phyloP scores from a whole-genome alignment of 2,797 vertebrate genomes.

The Phrynocephalus guinanensis region DNA sequence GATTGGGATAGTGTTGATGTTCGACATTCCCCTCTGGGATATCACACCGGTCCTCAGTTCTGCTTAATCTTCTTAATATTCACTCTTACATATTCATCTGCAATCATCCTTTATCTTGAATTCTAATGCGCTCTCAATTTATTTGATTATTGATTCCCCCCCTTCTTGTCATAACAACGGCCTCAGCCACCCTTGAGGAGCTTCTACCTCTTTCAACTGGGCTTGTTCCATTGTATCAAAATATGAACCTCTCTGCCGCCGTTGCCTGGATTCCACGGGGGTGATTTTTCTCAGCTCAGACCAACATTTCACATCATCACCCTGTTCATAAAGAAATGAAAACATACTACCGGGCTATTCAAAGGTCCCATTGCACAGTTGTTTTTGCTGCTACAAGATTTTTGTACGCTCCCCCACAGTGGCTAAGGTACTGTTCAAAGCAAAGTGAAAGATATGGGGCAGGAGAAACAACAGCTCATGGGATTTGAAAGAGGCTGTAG shows the following conservation, averaged over 20 bases:
- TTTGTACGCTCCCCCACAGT: not conserved
- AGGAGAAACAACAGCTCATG: constrained; percentile 17
- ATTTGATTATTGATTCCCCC: not conserved
- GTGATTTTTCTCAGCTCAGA: constrained; percentile 63
- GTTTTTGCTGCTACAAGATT: constrained; percentile 38
- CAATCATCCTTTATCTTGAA: constrained; percentile 73
- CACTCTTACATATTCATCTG: constrained; percentile 65
- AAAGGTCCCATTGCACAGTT: constrained; percentile 55
- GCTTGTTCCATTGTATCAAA: constrained; percentile 48
- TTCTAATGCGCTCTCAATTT: constrained; percentile 69
- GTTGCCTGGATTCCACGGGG: constrained; percentile 47
- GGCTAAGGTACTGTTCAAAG: constrained; percentile 36
- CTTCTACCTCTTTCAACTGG: not conserved
- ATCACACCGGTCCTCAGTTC: constrained; percentile 49
- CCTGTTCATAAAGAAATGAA: constrained; percentile 62
- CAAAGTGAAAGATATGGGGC: constrained; percentile 25
- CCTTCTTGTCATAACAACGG: constrained; percentile 20
- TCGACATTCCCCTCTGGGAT: constrained; percentile 72
- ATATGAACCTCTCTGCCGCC: constrained; percentile 65
- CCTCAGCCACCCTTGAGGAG: not conserved
- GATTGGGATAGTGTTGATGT: constrained; percentile 67
- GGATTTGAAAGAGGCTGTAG: constrained; percentile 41
- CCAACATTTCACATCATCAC: constrained; percentile 64
- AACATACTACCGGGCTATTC: constrained; percentile 64
- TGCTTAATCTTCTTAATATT: constrained; percentile 76